phyloP scores from a whole-genome alignment of 92 coral and sea anemone species.

The Palythoa grandis region DNA sequence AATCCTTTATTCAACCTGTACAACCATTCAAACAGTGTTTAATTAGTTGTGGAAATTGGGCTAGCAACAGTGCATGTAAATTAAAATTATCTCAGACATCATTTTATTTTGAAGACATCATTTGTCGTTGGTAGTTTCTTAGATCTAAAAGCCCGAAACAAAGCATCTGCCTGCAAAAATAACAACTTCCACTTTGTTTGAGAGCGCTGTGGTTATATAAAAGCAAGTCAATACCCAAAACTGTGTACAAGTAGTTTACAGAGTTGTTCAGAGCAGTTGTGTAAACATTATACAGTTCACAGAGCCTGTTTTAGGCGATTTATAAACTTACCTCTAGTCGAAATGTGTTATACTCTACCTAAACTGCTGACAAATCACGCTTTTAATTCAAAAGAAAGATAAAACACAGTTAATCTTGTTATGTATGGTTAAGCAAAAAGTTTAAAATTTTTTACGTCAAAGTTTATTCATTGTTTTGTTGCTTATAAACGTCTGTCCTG shows the following conservation, averaged over 20 bases:
- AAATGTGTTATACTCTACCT: neutral
- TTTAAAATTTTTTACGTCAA: too few relatives aligned
- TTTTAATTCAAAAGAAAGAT: neutral
- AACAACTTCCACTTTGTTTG: constrained; percentile 18
- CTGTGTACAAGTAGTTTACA: constrained; percentile 7
- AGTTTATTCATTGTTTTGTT: too few relatives aligned
- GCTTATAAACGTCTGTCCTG: too few relatives aligned
- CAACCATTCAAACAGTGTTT: neutral
- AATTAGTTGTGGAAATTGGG: neutral
- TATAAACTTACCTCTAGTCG: neutral
- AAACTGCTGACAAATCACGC: neutral
- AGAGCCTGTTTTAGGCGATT: neutral
- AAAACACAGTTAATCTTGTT: neutral
- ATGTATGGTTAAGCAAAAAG: neutral
- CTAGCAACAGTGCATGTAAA: neutral
- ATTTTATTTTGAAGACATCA: neutral
- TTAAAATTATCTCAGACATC: neutral
- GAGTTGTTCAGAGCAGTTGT: constrained; percentile 12
- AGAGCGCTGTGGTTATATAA: neutral
- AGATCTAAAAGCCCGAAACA: neutral
- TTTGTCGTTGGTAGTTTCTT: neutral
- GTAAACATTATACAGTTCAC: constrained; percentile 23
- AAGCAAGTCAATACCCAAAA: neutral
- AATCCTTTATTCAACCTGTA: constrained; percentile 1
- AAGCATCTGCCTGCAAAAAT: constrained; percentile 17